Percentiles rank a stretch among this genome's conserved stretches.
These are phyloP conservation scores for Dryobates pubescens DNA, from an alignment of 2,797 vertebrate genomes.

Conservation along the genomic window DNA sequence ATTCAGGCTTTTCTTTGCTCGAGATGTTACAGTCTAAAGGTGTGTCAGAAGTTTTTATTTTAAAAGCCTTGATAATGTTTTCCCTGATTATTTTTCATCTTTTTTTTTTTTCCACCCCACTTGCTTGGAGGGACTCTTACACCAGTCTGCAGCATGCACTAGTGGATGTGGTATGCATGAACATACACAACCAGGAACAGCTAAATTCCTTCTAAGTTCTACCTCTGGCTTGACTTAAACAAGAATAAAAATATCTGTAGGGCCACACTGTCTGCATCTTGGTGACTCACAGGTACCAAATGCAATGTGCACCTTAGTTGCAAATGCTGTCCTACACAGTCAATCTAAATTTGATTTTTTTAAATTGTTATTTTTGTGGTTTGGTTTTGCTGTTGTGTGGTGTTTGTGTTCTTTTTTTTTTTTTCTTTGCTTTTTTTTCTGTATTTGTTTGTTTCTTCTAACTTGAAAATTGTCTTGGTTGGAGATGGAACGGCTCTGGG, in stretches of 20 bases:
- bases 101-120: background rate
- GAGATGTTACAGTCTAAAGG: constrained; percentile 78
- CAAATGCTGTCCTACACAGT: background rate
- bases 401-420: too few relatives aligned
- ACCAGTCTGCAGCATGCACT: background rate
- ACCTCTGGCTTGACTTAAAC: constrained; percentile 13
- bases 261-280: background rate
- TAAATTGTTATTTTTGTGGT: too few relatives aligned
- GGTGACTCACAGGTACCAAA: background rate
- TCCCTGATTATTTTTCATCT: background rate
- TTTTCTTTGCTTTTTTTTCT: too few relatives aligned
- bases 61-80: constrained; percentile 59
- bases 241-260: background rate
- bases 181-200: background rate
- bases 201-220: background rate
- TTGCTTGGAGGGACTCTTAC: constrained; percentile 12
- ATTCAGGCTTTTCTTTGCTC: constrained; percentile 73
- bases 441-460: background rate
- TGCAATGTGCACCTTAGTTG: background rate
- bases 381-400: too few relatives aligned
- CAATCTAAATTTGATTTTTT: background rate
- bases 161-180: background rate
- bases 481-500: too few relatives aligned
- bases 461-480: background rate
- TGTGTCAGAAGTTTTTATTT: constrained; percentile 76